These are phyloP conservation scores for Bovichtus diacanthus DNA, from an alignment of 2,797 vertebrate species.

Conservation along the genomic window DNA sequence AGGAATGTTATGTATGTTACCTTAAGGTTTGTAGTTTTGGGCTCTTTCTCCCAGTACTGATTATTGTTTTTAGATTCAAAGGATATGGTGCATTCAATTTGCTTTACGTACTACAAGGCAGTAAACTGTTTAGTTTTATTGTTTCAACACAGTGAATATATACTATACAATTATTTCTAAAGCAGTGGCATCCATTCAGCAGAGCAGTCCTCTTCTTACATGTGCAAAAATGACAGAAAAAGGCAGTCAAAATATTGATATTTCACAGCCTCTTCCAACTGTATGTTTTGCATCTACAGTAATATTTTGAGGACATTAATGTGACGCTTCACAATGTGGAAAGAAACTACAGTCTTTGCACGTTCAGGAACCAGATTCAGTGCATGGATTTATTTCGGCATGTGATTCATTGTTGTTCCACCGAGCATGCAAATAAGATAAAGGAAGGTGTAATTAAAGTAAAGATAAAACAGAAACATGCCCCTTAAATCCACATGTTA, in stretches of 20 bases:
- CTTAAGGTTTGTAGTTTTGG: constrained; percentile 10
- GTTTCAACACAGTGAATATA: constrained; percentile 15
- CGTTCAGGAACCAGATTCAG: constrained; percentile 12
- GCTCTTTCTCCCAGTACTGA: constrained; percentile 7
- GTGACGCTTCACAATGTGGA: neutral
- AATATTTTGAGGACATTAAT: neutral
- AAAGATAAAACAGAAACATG: constrained; percentile 31
- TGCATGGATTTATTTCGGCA: constrained; percentile 21
- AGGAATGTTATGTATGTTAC: constrained; percentile 21
- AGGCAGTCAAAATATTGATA: constrained; percentile 2
- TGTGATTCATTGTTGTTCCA: constrained; percentile 17
- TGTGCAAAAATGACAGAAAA: neutral
- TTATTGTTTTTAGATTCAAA: constrained; percentile 26
- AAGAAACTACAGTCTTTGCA: neutral
- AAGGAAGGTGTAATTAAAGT: constrained; percentile 25
- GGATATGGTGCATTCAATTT: constrained; percentile 21
- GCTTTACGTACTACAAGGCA: constrained; percentile 9
- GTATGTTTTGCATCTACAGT: neutral
- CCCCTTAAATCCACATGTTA: neutral
- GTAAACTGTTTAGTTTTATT: constrained; percentile 15
- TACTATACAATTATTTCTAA: neutral
- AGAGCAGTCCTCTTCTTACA: neutral
- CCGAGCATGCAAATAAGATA: constrained; percentile 23
- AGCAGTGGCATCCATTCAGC: constrained; percentile 15
- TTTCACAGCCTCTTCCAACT: neutral